A percentile compares a stretch with the other conserved stretches of the same genome.
These are phyloP conservation scores for Hydrotaea cyrtoneurina DNA, from an alignment of 2,888 invertebrate genomes.

Conservation along the genomic window DNA sequence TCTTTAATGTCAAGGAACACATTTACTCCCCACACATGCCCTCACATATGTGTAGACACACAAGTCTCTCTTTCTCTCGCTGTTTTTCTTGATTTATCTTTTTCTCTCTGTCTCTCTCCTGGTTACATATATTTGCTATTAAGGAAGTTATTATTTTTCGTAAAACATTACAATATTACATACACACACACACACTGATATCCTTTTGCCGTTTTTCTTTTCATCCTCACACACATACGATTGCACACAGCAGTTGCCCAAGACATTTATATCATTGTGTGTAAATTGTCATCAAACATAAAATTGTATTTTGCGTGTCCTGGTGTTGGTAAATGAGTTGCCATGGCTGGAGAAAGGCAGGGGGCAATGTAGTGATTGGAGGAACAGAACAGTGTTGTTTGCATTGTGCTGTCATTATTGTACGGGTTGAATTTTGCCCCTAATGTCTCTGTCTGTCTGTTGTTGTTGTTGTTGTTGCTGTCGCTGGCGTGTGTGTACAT, in stretches of 20 bases:
- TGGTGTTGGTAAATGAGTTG: background rate
- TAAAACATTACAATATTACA: background rate
- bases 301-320: conserved; percentile 27
- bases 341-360: too few species aligned
- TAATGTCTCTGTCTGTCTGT: background rate
- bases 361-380: background rate
- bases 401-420: conserved; percentile 49
- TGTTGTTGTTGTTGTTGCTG: conserved; percentile 1
- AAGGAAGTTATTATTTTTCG: conserved; percentile 57
- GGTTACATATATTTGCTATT: conserved; percentile 48
- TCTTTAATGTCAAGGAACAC: too few species aligned
- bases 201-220: background rate
- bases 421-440: conserved; percentile 45
- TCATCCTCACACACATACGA: background rate
- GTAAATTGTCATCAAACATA: conserved; percentile 58
- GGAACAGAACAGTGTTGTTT: conserved; percentile 16
- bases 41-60: background rate
- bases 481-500: background rate
- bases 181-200: background rate
- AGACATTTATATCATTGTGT: conserved; percentile 49
- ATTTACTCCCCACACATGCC: background rate
- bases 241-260: background rate
- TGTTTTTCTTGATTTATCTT: too few species aligned
- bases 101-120: background rate
- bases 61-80: too few species aligned